phyloP scores from a whole-genome alignment of 2,113 vertebrate genomes.

The Erpornis zantholeuca region DNA sequence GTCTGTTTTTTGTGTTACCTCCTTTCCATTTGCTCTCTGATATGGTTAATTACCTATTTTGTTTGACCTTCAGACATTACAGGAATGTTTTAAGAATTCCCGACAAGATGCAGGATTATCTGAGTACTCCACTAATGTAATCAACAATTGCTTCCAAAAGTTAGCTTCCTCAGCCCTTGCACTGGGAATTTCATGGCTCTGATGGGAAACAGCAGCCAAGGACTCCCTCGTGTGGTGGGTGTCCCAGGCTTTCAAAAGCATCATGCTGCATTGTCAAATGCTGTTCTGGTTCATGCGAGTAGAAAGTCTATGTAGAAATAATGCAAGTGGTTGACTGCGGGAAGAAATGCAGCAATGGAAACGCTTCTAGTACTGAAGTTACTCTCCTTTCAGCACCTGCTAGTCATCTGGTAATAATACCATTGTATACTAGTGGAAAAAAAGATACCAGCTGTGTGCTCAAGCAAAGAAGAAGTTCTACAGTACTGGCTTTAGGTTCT shows the following conservation, averaged over 20 bases:
- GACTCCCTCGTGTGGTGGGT: constrained; percentile 48
- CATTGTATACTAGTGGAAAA: background rate
- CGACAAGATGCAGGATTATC: background rate
- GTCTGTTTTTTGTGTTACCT: background rate
- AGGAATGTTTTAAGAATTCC: background rate
- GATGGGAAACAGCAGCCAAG: background rate
- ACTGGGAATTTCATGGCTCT: rapidly evolving
- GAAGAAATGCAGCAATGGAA: background rate
- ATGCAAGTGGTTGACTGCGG: rapidly evolving
- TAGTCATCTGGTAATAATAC: background rate
- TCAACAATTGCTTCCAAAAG: background rate
- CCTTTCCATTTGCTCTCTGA: background rate
- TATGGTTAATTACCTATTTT: background rate
- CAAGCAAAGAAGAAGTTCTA: background rate
- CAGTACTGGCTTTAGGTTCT: background rate
- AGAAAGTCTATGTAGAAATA: background rate
- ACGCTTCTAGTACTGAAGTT: rapidly evolving
- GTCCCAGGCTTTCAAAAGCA: background rate
- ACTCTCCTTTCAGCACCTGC: background rate
- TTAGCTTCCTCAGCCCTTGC: background rate
- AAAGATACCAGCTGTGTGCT: background rate
- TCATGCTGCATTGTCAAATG: rapidly evolving
- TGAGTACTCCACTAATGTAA: background rate
- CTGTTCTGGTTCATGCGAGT: rapidly evolving
- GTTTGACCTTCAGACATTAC: background rate